A percentile compares a stretch with the other conserved stretches of the same genome.
These are phyloP conservation scores for Acleris literana DNA, from an alignment of 2,888 invertebrate genomes.

Conservation along the genomic window DNA sequence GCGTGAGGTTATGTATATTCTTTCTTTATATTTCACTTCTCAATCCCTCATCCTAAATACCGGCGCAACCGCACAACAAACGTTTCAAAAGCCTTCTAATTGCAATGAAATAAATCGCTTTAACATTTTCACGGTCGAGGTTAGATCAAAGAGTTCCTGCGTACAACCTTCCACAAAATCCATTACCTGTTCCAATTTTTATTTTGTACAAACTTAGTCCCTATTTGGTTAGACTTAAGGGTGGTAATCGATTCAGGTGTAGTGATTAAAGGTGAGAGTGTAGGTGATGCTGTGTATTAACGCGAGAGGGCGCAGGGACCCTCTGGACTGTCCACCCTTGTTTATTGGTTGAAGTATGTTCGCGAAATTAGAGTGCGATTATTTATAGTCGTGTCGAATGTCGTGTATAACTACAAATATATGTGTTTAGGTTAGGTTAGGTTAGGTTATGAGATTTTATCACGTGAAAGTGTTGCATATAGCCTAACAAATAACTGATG, in stretches of 20 bases:
- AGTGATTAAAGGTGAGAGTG: constrained; percentile 29
- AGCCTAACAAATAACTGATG: no score
- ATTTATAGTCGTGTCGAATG: not conserved
- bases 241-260: constrained; percentile 7
- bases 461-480: no score
- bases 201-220: not conserved
- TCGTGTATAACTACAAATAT: no score
- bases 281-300: constrained; percentile 29
- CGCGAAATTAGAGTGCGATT: constrained; percentile 44
- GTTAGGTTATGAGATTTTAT: no score
- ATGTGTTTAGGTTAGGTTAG: no score
- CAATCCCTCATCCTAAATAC: constrained; percentile 19
- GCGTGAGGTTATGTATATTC: no score
- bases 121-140: constrained; percentile 76
- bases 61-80: constrained; percentile 51
- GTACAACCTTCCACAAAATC: constrained; percentile 10
- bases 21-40: no score
- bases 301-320: constrained; percentile 42
- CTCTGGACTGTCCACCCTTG: constrained; percentile 57
- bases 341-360: constrained; percentile 31
- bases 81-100: constrained; percentile 67
- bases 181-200: constrained; percentile 9
- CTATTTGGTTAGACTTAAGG: not conserved
- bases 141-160: constrained; percentile 77
- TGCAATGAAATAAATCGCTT: constrained; percentile 70